phyloP scores from a whole-genome alignment of 2,113 vertebrate genomes.

The Hemichromis elongatus region DNA sequence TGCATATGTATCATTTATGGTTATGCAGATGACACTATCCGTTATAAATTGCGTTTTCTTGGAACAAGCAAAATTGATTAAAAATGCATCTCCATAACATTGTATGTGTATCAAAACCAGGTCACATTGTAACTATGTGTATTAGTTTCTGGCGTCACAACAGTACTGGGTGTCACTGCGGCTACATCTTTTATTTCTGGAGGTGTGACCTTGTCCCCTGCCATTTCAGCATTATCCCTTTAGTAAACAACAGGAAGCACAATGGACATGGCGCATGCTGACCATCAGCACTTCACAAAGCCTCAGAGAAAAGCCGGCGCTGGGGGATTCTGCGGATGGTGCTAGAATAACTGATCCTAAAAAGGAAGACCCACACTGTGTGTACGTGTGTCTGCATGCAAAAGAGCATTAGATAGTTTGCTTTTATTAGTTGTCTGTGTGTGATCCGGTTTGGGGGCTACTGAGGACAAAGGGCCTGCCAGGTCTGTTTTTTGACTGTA shows the following conservation, averaged over 20 bases:
- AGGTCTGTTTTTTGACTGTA: constrained; percentile 24
- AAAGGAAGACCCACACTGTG: background rate
- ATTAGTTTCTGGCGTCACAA: background rate
- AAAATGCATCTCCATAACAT: background rate
- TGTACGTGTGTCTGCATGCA: background rate
- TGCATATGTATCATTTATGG: background rate
- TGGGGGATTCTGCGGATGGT: constrained; percentile 72
- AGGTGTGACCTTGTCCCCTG: constrained; percentile 22
- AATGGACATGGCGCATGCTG: constrained; percentile 64
- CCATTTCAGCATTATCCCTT: constrained; percentile 53
- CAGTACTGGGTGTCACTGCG: background rate
- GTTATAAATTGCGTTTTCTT: background rate
- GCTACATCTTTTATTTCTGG: background rate
- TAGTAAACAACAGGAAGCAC: constrained; percentile 61
- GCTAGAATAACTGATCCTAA: constrained; percentile 66
- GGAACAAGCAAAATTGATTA: background rate
- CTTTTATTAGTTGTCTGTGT: constrained; percentile 27
- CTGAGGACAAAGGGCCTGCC: constrained; percentile 34
- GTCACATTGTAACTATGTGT: background rate
- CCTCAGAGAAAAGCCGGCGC: constrained; percentile 75
- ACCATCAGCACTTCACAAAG: constrained; percentile 87
- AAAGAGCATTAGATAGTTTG: constrained; percentile 34
- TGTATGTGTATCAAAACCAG: background rate
- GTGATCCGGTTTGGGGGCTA: constrained; percentile 38
- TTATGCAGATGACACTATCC: background rate